Evolutionary conservation across 2,888 invertebrate genomes (phyloP).

Genomic region (Sipunculus nudus): DNA sequence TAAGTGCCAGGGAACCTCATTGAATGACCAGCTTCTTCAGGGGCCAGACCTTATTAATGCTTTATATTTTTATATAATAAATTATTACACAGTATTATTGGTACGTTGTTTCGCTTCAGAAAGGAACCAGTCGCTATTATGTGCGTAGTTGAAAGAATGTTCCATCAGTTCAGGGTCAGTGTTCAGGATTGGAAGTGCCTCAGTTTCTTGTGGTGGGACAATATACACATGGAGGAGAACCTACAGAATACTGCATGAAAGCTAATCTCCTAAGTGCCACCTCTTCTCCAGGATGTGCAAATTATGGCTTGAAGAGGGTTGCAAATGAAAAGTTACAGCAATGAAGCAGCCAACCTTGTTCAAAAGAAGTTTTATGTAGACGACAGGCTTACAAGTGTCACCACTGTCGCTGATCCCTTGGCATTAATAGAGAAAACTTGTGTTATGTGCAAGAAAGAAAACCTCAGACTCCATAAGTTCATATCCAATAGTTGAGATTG

Average conservation of each 20-base stretch:
- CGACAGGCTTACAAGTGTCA: slow-evolving; percentile 29
- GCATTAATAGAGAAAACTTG: slow-evolving; percentile 11
- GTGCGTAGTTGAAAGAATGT: slow-evolving; percentile 34
- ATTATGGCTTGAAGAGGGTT: slow-evolving; percentile 14
- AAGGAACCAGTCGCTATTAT: slow-evolving; percentile 23
- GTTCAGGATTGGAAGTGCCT: slow-evolving; percentile 15
- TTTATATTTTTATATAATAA: no score
- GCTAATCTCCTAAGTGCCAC: slow-evolving; percentile 10
- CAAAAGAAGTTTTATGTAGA: slow-evolving; percentile 34
- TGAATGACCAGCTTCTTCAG: slow-evolving; percentile 25
- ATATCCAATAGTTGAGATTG: slow-evolving; percentile 24
- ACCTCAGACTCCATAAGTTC: slow-evolving; percentile 35
- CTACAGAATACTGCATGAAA: slow-evolving; percentile 15
- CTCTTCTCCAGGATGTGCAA: slow-evolving; percentile 15
- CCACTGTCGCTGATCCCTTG: slow-evolving; percentile 3
- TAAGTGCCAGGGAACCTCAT: slow-evolving; percentile 14
- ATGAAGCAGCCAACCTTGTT: slow-evolving; percentile 22
- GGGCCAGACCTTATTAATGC: slow-evolving; percentile 29
- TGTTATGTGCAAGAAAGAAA: slow-evolving; percentile 21
- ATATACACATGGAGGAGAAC: neutral
- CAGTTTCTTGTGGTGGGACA: slow-evolving; percentile 27
- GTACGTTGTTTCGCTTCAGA: slow-evolving; percentile 23
- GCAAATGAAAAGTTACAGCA: slow-evolving; percentile 4
- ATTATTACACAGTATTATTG: no score
- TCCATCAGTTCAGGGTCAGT: slow-evolving; percentile 24